Conservation (phyloP, 2,888 invertebrate species). For the Alitta virens region DNA sequence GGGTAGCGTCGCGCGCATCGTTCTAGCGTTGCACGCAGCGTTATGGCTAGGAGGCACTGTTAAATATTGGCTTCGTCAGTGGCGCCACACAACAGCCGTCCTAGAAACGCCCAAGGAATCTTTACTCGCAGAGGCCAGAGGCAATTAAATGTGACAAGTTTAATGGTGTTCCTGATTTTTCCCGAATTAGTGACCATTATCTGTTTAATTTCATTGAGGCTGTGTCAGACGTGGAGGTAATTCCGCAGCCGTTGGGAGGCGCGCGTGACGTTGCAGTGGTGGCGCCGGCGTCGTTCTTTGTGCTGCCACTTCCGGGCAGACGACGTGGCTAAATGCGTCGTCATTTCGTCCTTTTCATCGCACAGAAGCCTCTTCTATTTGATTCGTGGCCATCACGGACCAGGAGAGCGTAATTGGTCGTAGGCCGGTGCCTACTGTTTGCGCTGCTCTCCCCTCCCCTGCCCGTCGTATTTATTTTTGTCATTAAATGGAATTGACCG, state of each 20-base stretch:
- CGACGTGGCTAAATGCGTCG: too few relatives aligned
- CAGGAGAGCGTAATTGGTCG: neutral
- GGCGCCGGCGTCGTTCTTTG: too few relatives aligned
- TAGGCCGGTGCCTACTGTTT: neutral
- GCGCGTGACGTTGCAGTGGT: too few relatives aligned
- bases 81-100: neutral
- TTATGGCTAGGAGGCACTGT: too few relatives aligned
- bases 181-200: neutral
- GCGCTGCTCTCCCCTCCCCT: neutral
- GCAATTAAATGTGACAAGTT: constrained; percentile 1
- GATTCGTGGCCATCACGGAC: neutral
- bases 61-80: neutral
- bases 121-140: neutral
- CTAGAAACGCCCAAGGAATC: neutral
- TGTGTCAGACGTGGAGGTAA: neutral
- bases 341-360: too few relatives aligned
- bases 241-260: neutral
- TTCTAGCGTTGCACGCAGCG: too few relatives aligned
- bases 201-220: neutral
- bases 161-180: neutral
- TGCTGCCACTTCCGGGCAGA: too few relatives aligned
- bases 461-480: neutral
- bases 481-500: constrained; percentile 1
- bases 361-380: neutral
- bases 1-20: neutral